Conservation (phyloP, 1,140 invertebrate genomes). For the Batillaria attramentaria region DNA sequence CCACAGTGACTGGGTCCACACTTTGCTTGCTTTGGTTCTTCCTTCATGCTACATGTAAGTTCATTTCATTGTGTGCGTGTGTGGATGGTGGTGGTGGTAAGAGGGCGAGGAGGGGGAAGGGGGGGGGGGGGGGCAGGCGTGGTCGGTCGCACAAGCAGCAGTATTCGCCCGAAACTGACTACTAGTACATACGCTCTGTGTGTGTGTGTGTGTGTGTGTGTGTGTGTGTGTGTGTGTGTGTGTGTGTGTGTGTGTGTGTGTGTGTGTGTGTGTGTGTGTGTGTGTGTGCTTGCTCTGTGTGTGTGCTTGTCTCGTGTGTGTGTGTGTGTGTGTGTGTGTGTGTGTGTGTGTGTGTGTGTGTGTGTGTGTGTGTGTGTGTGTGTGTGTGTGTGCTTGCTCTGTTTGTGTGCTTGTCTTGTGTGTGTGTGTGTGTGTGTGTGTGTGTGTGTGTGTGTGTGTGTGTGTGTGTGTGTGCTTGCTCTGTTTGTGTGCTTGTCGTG, state of each 20-base stretch:
- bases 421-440: conserved; percentile 4
- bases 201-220: too few species aligned
- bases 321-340: conserved; percentile 21
- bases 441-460: neutral
- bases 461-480: neutral
- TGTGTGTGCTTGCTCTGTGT: neutral
- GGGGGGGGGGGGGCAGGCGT: too few species aligned
- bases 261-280: neutral
- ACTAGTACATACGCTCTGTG: too few species aligned
- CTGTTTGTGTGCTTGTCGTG: neutral
- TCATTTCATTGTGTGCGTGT: too few species aligned
- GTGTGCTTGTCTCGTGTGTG: neutral
- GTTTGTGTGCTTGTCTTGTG: too few species aligned
- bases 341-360: neutral
- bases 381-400: conserved; percentile 6
- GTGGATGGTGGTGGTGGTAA: too few species aligned
- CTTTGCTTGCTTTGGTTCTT: neutral
- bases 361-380: conserved; percentile 13
- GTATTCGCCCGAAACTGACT: too few species aligned
- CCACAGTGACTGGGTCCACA: too few species aligned
- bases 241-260: neutral
- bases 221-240: too few species aligned
- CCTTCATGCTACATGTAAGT: too few species aligned
- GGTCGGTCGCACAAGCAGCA: too few species aligned
- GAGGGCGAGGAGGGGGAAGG: too few species aligned